These are phyloP conservation scores for Sepiola atlantica DNA, from an alignment of 2,888 invertebrate genomes.

Conservation along the genomic window DNA sequence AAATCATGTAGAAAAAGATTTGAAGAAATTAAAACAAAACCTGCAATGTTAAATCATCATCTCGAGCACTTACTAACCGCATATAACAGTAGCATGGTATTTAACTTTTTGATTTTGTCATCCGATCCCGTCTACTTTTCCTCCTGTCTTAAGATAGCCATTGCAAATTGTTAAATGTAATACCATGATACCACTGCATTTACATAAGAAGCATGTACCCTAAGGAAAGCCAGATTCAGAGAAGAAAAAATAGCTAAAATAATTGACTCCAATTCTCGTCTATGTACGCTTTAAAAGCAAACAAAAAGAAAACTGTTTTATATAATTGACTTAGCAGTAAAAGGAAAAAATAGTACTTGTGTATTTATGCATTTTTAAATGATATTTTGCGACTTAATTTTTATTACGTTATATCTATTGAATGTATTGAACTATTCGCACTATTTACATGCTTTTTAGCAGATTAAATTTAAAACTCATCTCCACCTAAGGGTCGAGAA, in stretches of 20 bases:
- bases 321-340: neutral
- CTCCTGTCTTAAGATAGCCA: too few species aligned
- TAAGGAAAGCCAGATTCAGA: neutral
- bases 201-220: neutral
- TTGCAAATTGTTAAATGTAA: neutral
- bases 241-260: neutral
- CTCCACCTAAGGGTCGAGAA: too few species aligned
- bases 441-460: too few species aligned
- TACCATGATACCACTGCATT: neutral
- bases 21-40: neutral
- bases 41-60: neutral
- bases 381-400: too few species aligned
- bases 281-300: neutral
- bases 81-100: conserved; percentile 32
- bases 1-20: neutral
- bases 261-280: neutral
- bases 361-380: too few species aligned
- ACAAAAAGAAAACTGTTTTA: neutral
- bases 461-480: too few species aligned
- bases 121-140: neutral
- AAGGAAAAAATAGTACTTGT: too few species aligned
- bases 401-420: too few species aligned
- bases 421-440: too few species aligned
- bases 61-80: conserved; percentile 4
- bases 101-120: neutral